These are phyloP conservation scores for Apistogramma diplotaenia DNA, from an alignment of 2,113 vertebrate species.

Conservation along the genomic window DNA sequence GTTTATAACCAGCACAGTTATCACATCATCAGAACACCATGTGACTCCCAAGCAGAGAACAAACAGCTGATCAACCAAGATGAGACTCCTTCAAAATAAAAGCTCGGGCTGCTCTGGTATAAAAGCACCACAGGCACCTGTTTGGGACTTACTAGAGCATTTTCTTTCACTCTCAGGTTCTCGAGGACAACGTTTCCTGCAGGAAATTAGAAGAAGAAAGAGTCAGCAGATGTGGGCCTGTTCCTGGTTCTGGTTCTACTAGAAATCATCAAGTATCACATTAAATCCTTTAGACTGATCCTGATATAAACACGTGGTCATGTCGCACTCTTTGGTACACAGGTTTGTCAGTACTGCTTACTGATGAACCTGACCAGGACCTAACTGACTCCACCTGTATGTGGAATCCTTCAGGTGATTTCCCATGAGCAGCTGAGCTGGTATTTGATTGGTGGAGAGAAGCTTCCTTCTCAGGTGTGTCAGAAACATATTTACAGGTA, in stretches of 20 bases:
- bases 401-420: neutral
- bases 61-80: neutral
- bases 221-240: neutral
- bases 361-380: neutral
- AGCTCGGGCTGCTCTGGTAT: neutral
- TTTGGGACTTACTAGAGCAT: slow-evolving; percentile 86
- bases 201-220: slow-evolving; percentile 18
- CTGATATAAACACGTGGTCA: neutral
- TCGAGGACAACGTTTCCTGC: slow-evolving; percentile 95
- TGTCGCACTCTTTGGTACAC: neutral
- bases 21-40: neutral
- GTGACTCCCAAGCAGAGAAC: neutral
- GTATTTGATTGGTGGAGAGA: neutral
- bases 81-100: neutral
- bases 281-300: neutral
- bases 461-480: neutral
- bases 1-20: neutral
- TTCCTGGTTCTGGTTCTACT: neutral
- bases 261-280: rapidly evolving
- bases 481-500: neutral
- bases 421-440: neutral
- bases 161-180: slow-evolving; percentile 93
- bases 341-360: neutral
- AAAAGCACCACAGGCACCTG: neutral
- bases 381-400: neutral